Percentiles rank a stretch among this genome's conserved stretches.
Conservation (phyloP, 2,797 vertebrate species). For the Syndactyla subalaris region DNA sequence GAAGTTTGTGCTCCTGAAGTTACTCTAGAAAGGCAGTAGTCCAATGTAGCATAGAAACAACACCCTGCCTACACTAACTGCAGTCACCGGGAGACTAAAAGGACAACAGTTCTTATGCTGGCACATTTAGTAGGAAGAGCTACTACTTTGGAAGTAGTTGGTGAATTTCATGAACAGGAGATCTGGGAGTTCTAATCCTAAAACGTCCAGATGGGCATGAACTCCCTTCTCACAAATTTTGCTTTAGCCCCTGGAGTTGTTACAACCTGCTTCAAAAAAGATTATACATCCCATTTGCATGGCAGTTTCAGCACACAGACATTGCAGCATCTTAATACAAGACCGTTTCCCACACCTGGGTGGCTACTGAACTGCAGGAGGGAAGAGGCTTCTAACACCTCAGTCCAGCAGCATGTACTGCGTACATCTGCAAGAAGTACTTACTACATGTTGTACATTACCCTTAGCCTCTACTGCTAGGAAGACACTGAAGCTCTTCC, state of each 20-base stretch:
- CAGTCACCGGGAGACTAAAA: background rate
- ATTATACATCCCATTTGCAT: background rate
- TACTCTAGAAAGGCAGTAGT: background rate
- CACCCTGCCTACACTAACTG: background rate
- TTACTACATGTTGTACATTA: background rate
- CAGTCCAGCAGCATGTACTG: background rate
- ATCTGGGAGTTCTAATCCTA: background rate
- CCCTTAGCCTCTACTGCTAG: background rate
- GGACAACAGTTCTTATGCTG: background rate
- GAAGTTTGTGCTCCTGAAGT: background rate
- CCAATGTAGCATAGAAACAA: background rate
- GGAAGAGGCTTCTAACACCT: background rate
- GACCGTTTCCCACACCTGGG: background rate
- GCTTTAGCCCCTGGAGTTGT: background rate
- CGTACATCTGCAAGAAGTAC: background rate
- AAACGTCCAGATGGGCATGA: background rate
- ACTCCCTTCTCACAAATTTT: background rate
- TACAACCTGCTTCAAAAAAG: background rate
- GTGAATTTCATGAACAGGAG: background rate
- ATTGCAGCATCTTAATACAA: background rate
- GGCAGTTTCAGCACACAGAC: background rate
- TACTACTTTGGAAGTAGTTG: background rate
- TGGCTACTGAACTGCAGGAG: accelerated
- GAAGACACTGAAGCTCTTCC: background rate
- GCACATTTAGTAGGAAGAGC: background rate